Percentiles rank a stretch among this genome's conserved stretches.
Evolutionary conservation across 2,797 vertebrate species (phyloP).

Genomic region (Gallinago nigripennis): DNA sequence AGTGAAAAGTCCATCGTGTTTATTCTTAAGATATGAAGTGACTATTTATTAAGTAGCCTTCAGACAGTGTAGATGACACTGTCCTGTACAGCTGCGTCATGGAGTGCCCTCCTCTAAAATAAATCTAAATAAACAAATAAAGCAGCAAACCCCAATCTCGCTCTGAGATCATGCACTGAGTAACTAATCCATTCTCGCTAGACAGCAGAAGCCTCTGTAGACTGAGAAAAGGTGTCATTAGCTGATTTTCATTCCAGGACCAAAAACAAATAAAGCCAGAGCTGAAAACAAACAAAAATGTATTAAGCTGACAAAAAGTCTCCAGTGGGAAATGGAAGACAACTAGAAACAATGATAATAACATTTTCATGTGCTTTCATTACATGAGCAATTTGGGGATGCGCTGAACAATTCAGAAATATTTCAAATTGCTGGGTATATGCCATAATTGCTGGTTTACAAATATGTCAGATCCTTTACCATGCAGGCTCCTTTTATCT

Average conservation of each 20-base stretch:
- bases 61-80: neutral
- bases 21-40: neutral
- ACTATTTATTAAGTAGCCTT: neutral
- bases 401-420: constrained; percentile 62
- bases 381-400: constrained; percentile 60
- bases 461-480: constrained; percentile 55
- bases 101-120: neutral
- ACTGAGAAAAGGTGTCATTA: constrained; percentile 47
- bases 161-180: neutral
- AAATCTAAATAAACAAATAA: neutral
- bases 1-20: neutral
- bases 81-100: neutral
- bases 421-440: constrained; percentile 64
- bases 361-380: constrained; percentile 62
- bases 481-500: constrained; percentile 8
- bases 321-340: constrained; percentile 64
- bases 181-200: neutral
- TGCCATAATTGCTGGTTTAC: constrained; percentile 65
- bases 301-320: constrained; percentile 67
- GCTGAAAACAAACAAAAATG: constrained; percentile 66
- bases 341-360: constrained; percentile 66
- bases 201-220: neutral
- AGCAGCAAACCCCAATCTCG: neutral
- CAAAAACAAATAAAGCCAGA: constrained; percentile 64
- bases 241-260: constrained; percentile 55